Conservation (phyloP, 2,113 vertebrate genomes). For the Chaetorhynchus papuensis region DNA sequence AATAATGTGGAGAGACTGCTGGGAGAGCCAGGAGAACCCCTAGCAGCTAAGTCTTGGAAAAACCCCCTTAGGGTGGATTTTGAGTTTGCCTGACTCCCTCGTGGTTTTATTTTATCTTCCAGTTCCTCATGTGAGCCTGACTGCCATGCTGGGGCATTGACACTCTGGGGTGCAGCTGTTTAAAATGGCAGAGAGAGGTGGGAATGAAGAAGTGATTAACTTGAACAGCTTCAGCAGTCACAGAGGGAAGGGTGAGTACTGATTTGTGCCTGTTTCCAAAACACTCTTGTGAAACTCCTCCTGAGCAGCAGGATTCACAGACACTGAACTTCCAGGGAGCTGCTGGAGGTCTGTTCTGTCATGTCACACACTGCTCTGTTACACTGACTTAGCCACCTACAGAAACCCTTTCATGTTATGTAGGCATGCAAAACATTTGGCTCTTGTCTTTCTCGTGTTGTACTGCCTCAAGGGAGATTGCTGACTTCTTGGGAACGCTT, state of each 20-base stretch:
- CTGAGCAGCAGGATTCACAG: neutral
- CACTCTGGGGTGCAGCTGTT: slow-evolving; percentile 21
- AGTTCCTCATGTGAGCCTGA: slow-evolving; percentile 13
- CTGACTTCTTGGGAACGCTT: neutral
- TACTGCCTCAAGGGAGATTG: neutral
- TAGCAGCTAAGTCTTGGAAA: neutral
- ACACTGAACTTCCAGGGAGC: neutral
- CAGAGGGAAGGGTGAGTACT: slow-evolving; percentile 79
- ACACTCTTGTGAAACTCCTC: neutral
- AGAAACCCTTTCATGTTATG: neutral
- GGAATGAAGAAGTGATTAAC: slow-evolving; percentile 85
- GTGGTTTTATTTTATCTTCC: neutral
- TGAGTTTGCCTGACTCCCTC: neutral
- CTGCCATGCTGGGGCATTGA: slow-evolving; percentile 48
- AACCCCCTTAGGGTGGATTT: neutral
- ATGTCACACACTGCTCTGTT: neutral
- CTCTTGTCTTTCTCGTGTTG: neutral
- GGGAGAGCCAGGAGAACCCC: neutral
- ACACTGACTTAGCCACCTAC: neutral
- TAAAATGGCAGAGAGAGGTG: slow-evolving; percentile 86
- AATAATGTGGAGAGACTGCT: neutral
- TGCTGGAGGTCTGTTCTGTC: neutral
- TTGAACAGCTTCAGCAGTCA: slow-evolving; percentile 84
- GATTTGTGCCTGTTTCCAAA: neutral
- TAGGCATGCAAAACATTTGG: neutral